Percentiles rank a stretch among this genome's conserved stretches.
Conservation (phyloP, 2,797 vertebrate species). For the Sebastes vulpes region DNA sequence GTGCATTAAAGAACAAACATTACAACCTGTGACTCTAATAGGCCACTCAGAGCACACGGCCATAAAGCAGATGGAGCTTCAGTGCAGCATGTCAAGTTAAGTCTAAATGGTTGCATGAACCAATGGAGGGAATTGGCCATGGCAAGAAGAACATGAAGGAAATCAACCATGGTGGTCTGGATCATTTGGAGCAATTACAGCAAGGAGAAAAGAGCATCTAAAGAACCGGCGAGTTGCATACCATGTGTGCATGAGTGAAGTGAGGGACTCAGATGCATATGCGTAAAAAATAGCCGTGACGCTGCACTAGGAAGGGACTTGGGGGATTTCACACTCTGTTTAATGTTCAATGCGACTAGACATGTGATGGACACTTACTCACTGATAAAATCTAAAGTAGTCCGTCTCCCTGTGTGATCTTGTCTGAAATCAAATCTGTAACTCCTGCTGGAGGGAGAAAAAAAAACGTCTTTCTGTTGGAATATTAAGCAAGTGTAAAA, state of each 20-base stretch:
- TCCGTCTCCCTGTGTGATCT: slow-evolving; percentile 40
- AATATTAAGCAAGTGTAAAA: slow-evolving; percentile 21
- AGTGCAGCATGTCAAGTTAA: slow-evolving; percentile 54
- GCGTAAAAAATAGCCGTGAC: slow-evolving; percentile 54
- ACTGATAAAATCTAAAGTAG: slow-evolving; percentile 37
- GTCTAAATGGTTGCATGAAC: slow-evolving; percentile 35
- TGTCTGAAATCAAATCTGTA: slow-evolving; percentile 44
- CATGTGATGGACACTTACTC: slow-evolving; percentile 57
- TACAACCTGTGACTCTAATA: slow-evolving; percentile 31
- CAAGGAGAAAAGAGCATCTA: slow-evolving; percentile 51
- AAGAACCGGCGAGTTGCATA: slow-evolving; percentile 30
- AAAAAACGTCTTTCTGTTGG: background rate
- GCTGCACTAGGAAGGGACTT: slow-evolving; percentile 22
- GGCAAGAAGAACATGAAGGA: slow-evolving; percentile 62
- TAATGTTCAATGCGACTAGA: slow-evolving; percentile 56
- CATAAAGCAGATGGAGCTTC: slow-evolving; percentile 38
- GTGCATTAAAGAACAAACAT: slow-evolving; percentile 18
- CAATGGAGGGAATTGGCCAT: slow-evolving; percentile 48
- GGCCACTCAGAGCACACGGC: slow-evolving; percentile 12
- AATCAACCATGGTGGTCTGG: slow-evolving; percentile 66
- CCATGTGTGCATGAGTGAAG: slow-evolving; percentile 48
- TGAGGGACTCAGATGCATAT: slow-evolving; percentile 31
- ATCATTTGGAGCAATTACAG: slow-evolving; percentile 69
- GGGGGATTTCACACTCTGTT: slow-evolving; percentile 66
- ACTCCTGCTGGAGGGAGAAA: background rate